These are phyloP conservation scores for Ctenodactylus gundi DNA, from an alignment of 2,113 vertebrate species.

Conservation along the genomic window DNA sequence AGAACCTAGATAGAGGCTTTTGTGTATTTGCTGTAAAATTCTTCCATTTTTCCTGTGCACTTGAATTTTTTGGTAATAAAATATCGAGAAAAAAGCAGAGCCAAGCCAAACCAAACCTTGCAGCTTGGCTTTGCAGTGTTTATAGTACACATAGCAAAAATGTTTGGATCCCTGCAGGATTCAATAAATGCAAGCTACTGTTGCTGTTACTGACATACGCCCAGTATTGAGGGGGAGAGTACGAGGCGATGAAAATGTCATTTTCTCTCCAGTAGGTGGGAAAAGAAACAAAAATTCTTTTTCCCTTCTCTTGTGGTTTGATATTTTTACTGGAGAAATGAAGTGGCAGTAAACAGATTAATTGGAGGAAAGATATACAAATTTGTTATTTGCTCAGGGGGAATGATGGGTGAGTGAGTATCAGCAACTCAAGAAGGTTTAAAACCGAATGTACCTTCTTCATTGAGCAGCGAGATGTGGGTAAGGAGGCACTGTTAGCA, in stretches of 20 bases:
- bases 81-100: not conserved
- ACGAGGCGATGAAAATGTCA: not conserved
- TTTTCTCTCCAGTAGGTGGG: not conserved
- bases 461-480: too few species aligned
- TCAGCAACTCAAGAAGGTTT: not conserved
- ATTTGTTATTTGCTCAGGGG: not conserved
- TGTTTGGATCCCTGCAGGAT: not conserved
- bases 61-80: not conserved
- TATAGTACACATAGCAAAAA: not conserved
- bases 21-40: not conserved
- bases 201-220: not conserved
- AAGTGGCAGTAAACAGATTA: not conserved
- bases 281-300: accelerated
- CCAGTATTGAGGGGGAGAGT: not conserved
- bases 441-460: not conserved
- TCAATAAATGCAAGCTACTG: not conserved
- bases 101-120: not conserved
- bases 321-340: not conserved
- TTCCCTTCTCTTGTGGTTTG: not conserved
- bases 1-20: not conserved
- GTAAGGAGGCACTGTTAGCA: not conserved
- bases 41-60: not conserved
- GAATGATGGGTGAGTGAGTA: not conserved
- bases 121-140: not conserved
- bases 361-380: not conserved